Percentiles rank a stretch among this genome's conserved stretches.
Conservation (phyloP, 2,113 vertebrate species). For the Nerophis lumbriciformis region DNA sequence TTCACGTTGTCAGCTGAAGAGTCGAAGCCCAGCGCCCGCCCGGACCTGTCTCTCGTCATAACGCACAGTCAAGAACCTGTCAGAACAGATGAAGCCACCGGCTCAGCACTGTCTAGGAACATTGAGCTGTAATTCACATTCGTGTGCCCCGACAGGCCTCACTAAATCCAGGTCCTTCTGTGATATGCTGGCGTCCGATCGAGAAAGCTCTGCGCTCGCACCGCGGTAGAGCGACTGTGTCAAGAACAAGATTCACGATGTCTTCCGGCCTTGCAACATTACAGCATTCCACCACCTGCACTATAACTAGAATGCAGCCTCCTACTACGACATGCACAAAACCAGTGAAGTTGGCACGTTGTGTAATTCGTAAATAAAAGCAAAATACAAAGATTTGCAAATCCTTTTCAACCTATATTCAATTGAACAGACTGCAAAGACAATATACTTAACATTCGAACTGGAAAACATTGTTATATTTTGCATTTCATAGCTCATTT, state of each 20-base stretch:
- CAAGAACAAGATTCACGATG: constrained; percentile 45
- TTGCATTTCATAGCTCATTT: too few relatives aligned
- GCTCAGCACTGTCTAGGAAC: constrained; percentile 67
- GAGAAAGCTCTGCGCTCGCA: constrained; percentile 25
- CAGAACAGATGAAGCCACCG: constrained; percentile 70
- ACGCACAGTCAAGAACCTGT: constrained; percentile 72
- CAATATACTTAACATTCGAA: too few relatives aligned
- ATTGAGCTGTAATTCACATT: constrained; percentile 65
- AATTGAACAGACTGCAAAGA: too few relatives aligned
- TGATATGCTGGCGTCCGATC: constrained; percentile 39
- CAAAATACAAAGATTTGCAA: too few relatives aligned
- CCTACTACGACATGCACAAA: too few relatives aligned
- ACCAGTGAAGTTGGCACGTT: too few relatives aligned
- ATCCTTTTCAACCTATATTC: too few relatives aligned
- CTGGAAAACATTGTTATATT: too few relatives aligned
- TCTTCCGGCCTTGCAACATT: constrained; percentile 14
- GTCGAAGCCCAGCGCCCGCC: constrained; percentile 49
- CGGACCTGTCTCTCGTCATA: constrained; percentile 72
- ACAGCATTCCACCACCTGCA: background rate
- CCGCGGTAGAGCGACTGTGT: constrained; percentile 26
- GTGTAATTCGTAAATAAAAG: too few relatives aligned
- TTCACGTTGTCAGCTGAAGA: constrained; percentile 74
- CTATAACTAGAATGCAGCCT: too few relatives aligned
- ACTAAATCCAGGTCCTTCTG: constrained; percentile 59
- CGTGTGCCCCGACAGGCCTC: constrained; percentile 57